Conservation (phyloP, 1,140 invertebrate genomes). For the Platyscapa corneri region DNA sequence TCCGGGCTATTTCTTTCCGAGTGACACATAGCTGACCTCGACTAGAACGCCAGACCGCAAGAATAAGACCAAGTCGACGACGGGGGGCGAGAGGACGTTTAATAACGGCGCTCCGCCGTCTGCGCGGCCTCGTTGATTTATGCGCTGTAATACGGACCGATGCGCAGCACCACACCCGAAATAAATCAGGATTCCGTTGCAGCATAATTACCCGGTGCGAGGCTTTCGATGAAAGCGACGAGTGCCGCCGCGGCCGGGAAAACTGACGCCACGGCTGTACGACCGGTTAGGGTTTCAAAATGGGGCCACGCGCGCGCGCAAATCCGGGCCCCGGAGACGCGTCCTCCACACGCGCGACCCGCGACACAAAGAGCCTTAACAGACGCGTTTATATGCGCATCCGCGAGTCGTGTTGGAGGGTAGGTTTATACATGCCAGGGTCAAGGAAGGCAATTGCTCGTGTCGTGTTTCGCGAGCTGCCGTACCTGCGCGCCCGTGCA, state of each 20-base stretch:
- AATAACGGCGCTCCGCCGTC: constrained; percentile 2
- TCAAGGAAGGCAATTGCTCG: constrained; percentile 18
- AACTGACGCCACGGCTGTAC: background rate
- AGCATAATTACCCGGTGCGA: background rate
- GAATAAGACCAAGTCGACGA: background rate
- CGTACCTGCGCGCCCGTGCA: no score
- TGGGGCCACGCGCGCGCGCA: background rate
- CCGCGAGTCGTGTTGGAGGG: no score
- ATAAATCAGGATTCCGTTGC: constrained; percentile 44
- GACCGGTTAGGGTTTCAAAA: background rate
- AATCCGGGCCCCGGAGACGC: no score
- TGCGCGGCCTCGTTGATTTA: constrained; percentile 12
- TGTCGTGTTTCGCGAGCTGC: background rate
- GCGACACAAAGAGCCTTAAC: background rate
- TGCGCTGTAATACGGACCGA: background rate
- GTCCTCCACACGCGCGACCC: background rate
- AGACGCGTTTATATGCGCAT: background rate
- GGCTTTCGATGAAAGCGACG: background rate
- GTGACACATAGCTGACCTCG: background rate
- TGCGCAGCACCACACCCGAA: background rate
- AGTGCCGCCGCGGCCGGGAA: background rate
- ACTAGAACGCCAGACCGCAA: background rate
- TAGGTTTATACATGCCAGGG: background rate
- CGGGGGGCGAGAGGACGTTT: background rate
- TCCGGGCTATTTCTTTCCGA: constrained; percentile 17